Conservation (phyloP, 2,888 invertebrate genomes). For the Chironomus tentans region DNA sequence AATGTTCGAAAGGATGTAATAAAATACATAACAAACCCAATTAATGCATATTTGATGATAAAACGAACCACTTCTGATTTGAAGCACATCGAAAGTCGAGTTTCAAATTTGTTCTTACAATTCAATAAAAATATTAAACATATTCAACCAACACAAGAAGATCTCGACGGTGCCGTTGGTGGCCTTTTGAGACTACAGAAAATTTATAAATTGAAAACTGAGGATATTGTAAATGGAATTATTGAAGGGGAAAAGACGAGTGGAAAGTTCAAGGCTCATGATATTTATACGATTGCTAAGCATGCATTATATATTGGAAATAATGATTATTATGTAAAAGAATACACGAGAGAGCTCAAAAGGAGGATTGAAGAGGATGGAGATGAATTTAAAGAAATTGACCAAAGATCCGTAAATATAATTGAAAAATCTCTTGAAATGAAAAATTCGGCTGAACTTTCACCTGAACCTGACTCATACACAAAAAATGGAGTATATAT, state of each 20-base stretch:
- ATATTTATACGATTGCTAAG: neutral
- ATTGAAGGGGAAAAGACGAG: neutral
- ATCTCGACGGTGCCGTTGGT: neutral
- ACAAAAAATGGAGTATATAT: neutral
- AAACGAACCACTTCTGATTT: conserved; percentile 3
- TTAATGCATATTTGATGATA: conserved; percentile 13
- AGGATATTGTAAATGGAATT: neutral
- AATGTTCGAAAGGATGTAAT: neutral
- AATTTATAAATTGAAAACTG: neutral
- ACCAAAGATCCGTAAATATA: neutral
- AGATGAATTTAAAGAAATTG: neutral
- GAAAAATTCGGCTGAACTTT: neutral
- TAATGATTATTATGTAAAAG: neutral
- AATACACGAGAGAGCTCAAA: neutral
- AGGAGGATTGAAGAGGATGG: neutral
- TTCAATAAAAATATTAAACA: neutral
- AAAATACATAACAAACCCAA: conserved; percentile 5
- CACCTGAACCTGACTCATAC: neutral
- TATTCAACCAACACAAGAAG: neutral
- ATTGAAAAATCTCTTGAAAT: too few species aligned
- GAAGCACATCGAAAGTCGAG: neutral
- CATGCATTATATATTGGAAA: neutral
- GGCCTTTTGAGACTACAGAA: neutral
- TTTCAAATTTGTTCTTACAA: neutral
- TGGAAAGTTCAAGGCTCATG: neutral